Evolutionary conservation across 2,113 vertebrate genomes (phyloP).

Genomic region (Cranoglanis bouderius): DNA sequence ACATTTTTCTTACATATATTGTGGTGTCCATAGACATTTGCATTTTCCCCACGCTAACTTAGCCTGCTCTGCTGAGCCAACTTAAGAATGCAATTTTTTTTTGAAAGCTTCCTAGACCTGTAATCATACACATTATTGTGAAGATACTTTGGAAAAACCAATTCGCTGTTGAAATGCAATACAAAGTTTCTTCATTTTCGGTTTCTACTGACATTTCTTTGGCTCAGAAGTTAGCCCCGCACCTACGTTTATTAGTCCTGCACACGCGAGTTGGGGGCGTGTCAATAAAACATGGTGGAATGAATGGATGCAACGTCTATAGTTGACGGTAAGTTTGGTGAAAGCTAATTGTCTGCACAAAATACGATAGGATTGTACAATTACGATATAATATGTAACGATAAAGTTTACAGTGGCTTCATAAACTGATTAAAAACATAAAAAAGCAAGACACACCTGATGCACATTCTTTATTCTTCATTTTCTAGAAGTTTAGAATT

Average conservation of each 20-base stretch:
- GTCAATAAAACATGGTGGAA: no score
- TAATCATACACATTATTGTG: background rate
- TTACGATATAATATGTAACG: no score
- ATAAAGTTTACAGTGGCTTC: no score
- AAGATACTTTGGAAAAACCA: background rate
- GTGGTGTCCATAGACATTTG: background rate
- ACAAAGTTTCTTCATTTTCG: background rate
- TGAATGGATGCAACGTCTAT: no score
- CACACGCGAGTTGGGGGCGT: no score
- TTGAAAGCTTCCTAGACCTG: background rate
- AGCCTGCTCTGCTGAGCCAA: background rate
- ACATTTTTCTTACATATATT: background rate
- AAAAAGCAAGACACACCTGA: no score
- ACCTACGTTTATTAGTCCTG: background rate
- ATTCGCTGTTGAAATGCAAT: background rate
- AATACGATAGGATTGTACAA: no score
- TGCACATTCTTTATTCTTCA: no score
- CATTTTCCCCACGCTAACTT: background rate
- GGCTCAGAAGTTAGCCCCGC: background rate
- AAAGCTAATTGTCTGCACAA: no score
- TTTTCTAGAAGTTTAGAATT: no score
- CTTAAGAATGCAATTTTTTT: background rate
- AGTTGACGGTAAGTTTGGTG: no score
- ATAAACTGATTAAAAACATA: no score
- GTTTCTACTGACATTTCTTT: background rate